These are phyloP conservation scores for Megaleporinus macrocephalus DNA, from an alignment of 2,113 vertebrate species.

Conservation along the genomic window DNA sequence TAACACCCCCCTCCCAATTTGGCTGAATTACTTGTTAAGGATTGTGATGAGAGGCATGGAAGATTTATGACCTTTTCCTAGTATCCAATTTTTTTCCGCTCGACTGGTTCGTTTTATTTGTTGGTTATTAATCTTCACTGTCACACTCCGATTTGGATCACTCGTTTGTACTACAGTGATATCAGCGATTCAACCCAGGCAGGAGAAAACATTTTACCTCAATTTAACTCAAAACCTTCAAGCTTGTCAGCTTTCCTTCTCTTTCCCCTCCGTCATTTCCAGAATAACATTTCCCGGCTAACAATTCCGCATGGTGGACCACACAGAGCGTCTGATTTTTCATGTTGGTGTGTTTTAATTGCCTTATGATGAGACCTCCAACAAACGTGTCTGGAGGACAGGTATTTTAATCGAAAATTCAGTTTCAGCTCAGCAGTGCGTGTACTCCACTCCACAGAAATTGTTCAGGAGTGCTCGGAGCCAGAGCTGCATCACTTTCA, in stretches of 20 bases:
- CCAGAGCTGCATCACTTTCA: slow-evolving; percentile 7
- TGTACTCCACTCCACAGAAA: background rate
- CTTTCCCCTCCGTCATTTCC: background rate
- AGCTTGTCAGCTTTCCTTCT: background rate
- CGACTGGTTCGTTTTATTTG: slow-evolving; percentile 9
- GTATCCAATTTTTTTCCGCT: background rate
- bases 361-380: background rate
- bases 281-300: background rate
- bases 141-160: background rate
- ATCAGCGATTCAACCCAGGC: background rate
- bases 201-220: background rate
- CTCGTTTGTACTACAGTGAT: background rate
- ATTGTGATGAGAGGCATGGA: background rate
- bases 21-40: slow-evolving; percentile 1
- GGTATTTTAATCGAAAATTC: slow-evolving; percentile 24
- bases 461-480: background rate
- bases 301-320: slow-evolving; percentile 2
- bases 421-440: slow-evolving; percentile 12
- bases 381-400: slow-evolving; percentile 23
- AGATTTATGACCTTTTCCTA: background rate
- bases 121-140: slow-evolving; percentile 8
- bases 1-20: background rate
- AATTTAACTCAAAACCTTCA: background rate
- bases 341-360: slow-evolving; percentile 20
- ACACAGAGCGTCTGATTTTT: background rate